Base-by-base conservation (phyloP, 2,113 vertebrate species). In the Colistium nudipinnis region DNA sequence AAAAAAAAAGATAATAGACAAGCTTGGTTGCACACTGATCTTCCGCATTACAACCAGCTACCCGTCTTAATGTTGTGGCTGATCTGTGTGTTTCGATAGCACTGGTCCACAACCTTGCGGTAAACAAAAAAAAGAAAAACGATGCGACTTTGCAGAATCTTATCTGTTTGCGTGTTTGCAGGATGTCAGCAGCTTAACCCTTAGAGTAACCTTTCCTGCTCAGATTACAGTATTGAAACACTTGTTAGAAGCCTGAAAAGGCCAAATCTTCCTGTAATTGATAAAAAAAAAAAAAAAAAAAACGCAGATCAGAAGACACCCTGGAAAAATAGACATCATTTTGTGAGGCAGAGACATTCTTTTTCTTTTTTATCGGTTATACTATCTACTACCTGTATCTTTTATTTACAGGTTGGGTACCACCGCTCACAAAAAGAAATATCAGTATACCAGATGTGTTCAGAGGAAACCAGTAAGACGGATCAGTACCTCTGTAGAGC, bases 401-500 rank as follows among this genome's bases (percentile, higher is more conserved):
- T 31, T 52, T 60, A 63, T 74, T 45, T 13, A 52, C 3, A 52
- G 54, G 12, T 14, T 62, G 11, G 24, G 28, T 28, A 55, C 8
- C 31, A 10, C 14, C 7, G 38, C 48, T 62, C 36, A 38, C 24
- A 38, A 47, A 47, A 25, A n/a, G 2, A 31, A 43, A 27, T n/a
- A n/a, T n/a, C n/a, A 44, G 20, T 10, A 10, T 22, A 38, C 6
- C 30, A 67, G 36, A 45, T 63, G 30, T 80, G 33, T 19, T 62
- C 49, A 35, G 41, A 49, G 6, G n/a, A 38, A 28, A 2, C 19
- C 2, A 38, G 27, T 17, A 7, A 19, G 33, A 68, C 24, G 35
- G 51, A 72, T 25, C 25, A 12, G 60, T 84, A 98, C 98, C 97
- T 95, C 94, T 94, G 92, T 99, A 99, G 75, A 99, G 94, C 89